Conservation (phyloP, 2,113 vertebrate genomes). For the Zapus hudsonius region DNA sequence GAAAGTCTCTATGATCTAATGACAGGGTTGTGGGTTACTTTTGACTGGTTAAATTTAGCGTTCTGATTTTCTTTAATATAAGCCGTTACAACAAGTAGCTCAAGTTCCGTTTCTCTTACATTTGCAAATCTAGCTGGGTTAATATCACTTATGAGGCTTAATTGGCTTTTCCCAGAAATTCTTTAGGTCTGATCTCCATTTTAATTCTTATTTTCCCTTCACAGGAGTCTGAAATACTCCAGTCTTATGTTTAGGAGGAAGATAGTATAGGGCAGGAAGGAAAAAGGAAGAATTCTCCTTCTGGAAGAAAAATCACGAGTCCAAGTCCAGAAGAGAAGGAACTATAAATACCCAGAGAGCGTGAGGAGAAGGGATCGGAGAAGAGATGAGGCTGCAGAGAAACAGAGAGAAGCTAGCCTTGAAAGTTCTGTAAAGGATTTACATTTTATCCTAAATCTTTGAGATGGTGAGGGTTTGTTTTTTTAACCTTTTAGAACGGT, state of each 20-base stretch:
- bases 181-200: neutral
- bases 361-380: neutral
- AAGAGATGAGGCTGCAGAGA: neutral
- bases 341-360: neutral
- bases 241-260: no score
- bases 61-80: neutral
- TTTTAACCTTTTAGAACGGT: neutral
- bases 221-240: no score
- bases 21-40: neutral
- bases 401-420: neutral
- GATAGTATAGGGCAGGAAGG: neutral
- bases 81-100: neutral
- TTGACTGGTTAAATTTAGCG: neutral
- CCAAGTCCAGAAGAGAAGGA: neutral
- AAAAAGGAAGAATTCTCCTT: neutral
- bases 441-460: no score
- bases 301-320: neutral
- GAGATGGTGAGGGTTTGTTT: no score
- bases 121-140: neutral
- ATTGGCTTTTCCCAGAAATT: neutral
- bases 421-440: neutral
- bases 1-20: neutral
- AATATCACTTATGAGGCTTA: neutral
- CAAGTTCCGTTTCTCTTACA: neutral
- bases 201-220: no score